phyloP scores from a whole-genome alignment of 2,888 invertebrate genomes.

The Seira sanloemensis region DNA sequence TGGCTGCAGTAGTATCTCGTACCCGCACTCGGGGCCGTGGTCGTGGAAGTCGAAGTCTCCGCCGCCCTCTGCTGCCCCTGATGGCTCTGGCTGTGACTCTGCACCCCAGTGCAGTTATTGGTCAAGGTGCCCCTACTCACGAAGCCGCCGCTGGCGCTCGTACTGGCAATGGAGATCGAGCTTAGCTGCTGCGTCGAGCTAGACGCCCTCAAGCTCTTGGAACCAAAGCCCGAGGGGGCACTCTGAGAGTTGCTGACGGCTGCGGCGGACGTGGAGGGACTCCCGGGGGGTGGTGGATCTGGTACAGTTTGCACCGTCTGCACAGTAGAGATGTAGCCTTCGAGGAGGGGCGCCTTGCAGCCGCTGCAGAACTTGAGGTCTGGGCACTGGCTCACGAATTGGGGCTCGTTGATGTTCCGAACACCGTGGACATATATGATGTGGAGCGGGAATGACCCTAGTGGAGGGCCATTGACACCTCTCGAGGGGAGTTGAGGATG shows the following conservation, averaged over 20 bases:
- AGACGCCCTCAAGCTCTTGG: constrained; percentile 56
- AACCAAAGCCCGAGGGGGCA: constrained; percentile 37
- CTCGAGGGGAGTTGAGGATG: too few species aligned
- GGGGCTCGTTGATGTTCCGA: constrained; percentile 73
- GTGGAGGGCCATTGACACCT: too few species aligned
- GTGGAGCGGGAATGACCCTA: too few species aligned
- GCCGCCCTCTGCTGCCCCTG: not conserved
- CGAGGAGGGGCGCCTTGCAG: constrained; percentile 73
- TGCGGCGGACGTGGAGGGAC: not conserved
- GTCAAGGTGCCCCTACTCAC: constrained; percentile 55
- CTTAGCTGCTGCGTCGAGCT: constrained; percentile 58
- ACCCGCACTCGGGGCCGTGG: constrained; percentile 65
- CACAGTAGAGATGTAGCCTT: constrained; percentile 73
- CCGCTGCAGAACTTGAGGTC: constrained; percentile 73
- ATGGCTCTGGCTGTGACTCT: not conserved
- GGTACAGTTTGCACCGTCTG: constrained; percentile 71
- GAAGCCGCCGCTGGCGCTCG: constrained; percentile 43
- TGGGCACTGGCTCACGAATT: constrained; percentile 73
- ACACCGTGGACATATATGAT: constrained; percentile 74
- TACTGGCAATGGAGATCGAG: constrained; percentile 47
- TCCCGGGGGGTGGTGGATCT: constrained; percentile 62
- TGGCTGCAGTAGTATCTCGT: constrained; percentile 73
- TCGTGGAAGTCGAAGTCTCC: constrained; percentile 18
- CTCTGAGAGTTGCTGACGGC: constrained; percentile 53
- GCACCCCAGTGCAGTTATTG: constrained; percentile 45